Conservation (phyloP, 1,140 invertebrate species). For the Cotesia chilonis region DNA sequence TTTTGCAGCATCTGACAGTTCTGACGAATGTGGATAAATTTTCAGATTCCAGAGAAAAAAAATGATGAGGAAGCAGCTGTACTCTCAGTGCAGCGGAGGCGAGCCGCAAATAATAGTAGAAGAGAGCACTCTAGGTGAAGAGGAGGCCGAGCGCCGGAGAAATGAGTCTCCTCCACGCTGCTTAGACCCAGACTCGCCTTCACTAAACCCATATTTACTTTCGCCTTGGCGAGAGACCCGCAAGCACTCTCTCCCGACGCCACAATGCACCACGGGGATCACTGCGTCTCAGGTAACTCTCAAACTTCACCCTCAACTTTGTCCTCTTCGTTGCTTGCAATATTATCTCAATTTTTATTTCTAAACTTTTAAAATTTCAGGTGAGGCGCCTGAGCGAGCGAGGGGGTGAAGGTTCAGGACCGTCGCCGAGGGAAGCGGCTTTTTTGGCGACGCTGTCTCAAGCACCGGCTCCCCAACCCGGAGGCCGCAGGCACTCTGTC, state of each 20-base stretch:
- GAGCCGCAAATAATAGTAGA: slow-evolving; percentile 85
- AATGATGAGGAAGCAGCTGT: slow-evolving; percentile 60
- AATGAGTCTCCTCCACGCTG: slow-evolving; percentile 69
- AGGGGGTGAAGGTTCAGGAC: slow-evolving; percentile 75
- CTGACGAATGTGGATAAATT: too few species aligned
- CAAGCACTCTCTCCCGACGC: slow-evolving; percentile 83
- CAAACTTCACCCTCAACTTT: slow-evolving; percentile 2
- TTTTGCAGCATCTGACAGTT: too few species aligned
- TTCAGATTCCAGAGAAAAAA: slow-evolving; percentile 12
- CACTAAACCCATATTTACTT: slow-evolving; percentile 77
- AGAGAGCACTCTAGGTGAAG: slow-evolving; percentile 71
- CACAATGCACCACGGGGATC: slow-evolving; percentile 82
- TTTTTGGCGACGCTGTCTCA: slow-evolving; percentile 82
- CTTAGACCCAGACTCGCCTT: slow-evolving; percentile 77
- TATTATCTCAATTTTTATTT: not conserved
- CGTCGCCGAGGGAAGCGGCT: slow-evolving; percentile 74
- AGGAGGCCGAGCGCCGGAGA: slow-evolving; percentile 71
- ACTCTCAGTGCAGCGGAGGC: slow-evolving; percentile 49
- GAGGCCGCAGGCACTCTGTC: slow-evolving; percentile 81
- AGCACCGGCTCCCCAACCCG: slow-evolving; percentile 73
- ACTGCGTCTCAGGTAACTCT: slow-evolving; percentile 83
- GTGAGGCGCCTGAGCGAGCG: slow-evolving; percentile 79
- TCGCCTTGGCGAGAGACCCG: slow-evolving; percentile 80
- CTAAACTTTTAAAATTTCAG: too few species aligned
- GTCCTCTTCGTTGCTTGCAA: not conserved